Evolutionary conservation across 1,140 invertebrate species (phyloP).

Genomic region (Triops cancriformis): DNA sequence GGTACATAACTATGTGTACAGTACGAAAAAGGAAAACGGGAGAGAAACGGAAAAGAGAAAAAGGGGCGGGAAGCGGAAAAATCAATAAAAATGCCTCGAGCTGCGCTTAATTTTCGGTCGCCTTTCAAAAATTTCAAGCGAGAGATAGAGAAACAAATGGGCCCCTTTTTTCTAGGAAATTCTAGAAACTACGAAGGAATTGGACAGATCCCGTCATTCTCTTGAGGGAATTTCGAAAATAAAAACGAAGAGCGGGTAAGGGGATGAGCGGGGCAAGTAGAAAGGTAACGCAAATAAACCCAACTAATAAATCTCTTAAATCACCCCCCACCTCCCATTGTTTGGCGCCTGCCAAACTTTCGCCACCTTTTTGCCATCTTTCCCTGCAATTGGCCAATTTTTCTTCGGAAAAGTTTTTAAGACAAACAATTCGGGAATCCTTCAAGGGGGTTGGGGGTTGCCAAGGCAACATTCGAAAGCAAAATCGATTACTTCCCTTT

Average conservation of each 20-base stretch:
- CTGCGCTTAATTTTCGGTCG: not conserved
- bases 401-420: not conserved
- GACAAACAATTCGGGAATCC: not conserved
- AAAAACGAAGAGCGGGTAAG: no score
- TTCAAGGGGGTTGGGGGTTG: not conserved
- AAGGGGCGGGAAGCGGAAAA: not conserved
- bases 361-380: not conserved
- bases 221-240: no score
- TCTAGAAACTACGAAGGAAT: no score
- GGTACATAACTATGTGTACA: no score
- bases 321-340: not conserved
- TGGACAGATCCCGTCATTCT: no score
- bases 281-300: no score
- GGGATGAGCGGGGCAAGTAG: no score
- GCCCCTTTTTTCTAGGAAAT: no score
- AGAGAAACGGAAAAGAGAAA: not conserved
- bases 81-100: slow-evolving; percentile 14
- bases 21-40: not conserved
- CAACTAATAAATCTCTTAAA: not conserved
- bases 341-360: not conserved
- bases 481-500: not conserved
- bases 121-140: not conserved
- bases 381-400: not conserved
- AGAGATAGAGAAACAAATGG: no score
- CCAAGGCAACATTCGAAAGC: not conserved